These are phyloP conservation scores for Sminthurides bifidus DNA, from an alignment of 1,140 invertebrate species.

Conservation along the genomic window DNA sequence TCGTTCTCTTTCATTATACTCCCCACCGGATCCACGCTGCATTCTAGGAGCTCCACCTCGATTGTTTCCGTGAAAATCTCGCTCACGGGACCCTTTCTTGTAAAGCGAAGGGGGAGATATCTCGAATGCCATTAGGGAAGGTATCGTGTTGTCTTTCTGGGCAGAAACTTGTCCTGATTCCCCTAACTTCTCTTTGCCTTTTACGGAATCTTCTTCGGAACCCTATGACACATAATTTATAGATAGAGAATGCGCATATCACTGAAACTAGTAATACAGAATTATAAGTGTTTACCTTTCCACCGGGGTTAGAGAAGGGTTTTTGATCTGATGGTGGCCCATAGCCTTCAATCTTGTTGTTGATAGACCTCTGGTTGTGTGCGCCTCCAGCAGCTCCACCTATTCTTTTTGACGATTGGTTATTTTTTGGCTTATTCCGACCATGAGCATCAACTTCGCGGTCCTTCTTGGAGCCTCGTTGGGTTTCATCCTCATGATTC, in stretches of 20 bases:
- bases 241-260: neutral
- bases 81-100: conserved; percentile 5
- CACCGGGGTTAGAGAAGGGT: conserved; percentile 21
- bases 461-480: neutral
- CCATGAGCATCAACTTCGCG: neutral
- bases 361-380: conserved; percentile 5
- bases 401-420: neutral
- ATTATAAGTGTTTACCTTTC: too few species aligned
- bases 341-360: conserved; percentile 24
- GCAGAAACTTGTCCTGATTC: too few species aligned
- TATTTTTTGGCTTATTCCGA: conserved; percentile 3
- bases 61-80: conserved; percentile 25
- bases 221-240: too few species aligned
- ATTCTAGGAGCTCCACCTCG: too few species aligned
- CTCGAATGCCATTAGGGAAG: conserved; percentile 3
- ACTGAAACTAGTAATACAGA: conserved; percentile 1
- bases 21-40: too few species aligned
- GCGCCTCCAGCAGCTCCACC: neutral
- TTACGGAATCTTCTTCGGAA: too few species aligned
- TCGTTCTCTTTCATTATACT: too few species aligned
- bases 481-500: neutral
- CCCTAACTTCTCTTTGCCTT: too few species aligned
- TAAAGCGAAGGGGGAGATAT: conserved; percentile 3
- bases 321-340: conserved; percentile 30
- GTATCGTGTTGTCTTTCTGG: too few species aligned